Base-by-base conservation (phyloP, 2,888 invertebrate species). In the Cryptocheilus praepositus region DNA sequence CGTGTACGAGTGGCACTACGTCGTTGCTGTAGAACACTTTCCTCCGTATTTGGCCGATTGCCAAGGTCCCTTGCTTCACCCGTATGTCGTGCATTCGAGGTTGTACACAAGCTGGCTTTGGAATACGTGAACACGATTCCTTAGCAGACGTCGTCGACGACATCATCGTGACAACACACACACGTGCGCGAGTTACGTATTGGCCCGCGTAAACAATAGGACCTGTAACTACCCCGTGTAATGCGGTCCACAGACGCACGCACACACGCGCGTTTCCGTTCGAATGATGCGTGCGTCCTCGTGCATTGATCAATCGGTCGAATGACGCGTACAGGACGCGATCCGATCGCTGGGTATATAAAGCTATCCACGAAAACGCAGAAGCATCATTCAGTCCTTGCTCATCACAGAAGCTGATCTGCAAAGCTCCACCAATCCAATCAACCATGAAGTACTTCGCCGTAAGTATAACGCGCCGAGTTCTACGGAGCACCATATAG, bases 11-110 rank as follows among this genome's bases (percentile, higher is more conserved):
- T 44, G 65, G 16, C 66, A 74, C 82, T 78, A 81, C 76, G 76
- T 74, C 57, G 72, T 60, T 54, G 80, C 81, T 79, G 79, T 83
- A 79, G 80, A 82, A 81, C 79, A 80, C 81, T 82, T 84, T 84
- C 80, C 75, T 80, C 80, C 77, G 80, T 80, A 77, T 80, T 84
- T 86, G 86, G 86, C 77, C 68, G 78, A 80, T 77, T 77, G 83
- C 85, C 86, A 86, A 86, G 85, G 84, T 82, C 81, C 76, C 79
- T 83, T 82, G 79, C 81, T 74, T 77, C 79, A 83, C 61, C 71
- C 73, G 74, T 56, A 68, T 70, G 68, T 57, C 68, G 45, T 68
- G 74, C 58, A 66, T 64, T 64, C 59, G 61, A 65, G 70, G 58
- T 67, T 70, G 67, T 74, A 67, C 64, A 64, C 36, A 64, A 46